phyloP scores from a whole-genome alignment of 1,140 invertebrate genomes.

The Aphaenogaster ashmeadi region DNA sequence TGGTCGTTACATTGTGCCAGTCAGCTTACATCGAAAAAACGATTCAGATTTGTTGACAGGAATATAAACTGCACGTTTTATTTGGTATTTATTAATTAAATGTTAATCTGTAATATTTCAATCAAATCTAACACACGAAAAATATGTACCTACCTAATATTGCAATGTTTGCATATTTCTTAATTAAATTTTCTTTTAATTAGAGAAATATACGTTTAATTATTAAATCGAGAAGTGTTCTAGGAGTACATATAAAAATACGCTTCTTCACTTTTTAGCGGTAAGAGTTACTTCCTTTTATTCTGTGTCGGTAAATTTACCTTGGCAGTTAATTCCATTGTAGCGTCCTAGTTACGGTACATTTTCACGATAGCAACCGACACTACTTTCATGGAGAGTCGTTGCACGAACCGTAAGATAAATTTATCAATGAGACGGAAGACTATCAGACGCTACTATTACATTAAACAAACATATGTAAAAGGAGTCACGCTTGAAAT shows the following conservation, averaged over 20 bases:
- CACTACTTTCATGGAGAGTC: slow-evolving; percentile 34
- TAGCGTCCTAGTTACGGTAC: slow-evolving; percentile 43
- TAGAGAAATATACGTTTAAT: slow-evolving; percentile 3
- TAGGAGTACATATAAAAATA: not conserved
- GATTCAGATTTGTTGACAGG: not conserved
- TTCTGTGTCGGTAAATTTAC: slow-evolving; percentile 57
- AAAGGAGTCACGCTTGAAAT: no score
- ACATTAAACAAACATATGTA: slow-evolving; percentile 6
- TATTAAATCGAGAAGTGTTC: not conserved
- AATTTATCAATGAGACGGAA: slow-evolving; percentile 49
- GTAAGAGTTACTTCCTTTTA: slow-evolving; percentile 22
- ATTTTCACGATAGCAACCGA: slow-evolving; percentile 49
- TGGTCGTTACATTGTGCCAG: not conserved
- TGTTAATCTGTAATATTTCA: not conserved
- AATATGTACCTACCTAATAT: not conserved
- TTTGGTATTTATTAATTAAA: slow-evolving; percentile 13
- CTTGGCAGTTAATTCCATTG: slow-evolving; percentile 45
- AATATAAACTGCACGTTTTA: not conserved
- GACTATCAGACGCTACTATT: not conserved
- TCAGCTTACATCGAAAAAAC: slow-evolving; percentile 18
- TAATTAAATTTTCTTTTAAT: slow-evolving; percentile 16
- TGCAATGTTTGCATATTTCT: not conserved
- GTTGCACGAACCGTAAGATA: slow-evolving; percentile 17
- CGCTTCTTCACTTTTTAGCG: slow-evolving; percentile 13
- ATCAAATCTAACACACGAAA: not conserved